phyloP scores from a whole-genome alignment of 2,888 invertebrate genomes.

The Drosophila phalerata region DNA sequence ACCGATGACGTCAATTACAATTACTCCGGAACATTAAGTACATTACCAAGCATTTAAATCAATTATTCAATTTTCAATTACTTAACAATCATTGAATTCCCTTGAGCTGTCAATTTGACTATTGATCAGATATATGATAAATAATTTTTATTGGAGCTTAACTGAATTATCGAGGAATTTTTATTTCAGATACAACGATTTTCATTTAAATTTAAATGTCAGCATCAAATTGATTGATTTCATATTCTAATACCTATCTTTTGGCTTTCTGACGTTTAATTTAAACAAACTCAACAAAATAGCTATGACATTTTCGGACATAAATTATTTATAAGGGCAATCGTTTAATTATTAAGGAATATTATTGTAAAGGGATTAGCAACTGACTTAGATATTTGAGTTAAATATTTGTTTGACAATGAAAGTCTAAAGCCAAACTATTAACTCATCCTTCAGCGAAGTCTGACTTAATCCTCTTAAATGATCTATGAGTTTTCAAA shows the following conservation, averaged over 20 bases:
- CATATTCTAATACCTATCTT: not conserved
- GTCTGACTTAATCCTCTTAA: not conserved
- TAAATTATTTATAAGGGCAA: not conserved
- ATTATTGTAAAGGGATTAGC: no score
- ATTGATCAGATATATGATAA: not conserved
- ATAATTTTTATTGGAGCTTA: not conserved
- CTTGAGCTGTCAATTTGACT: not conserved
- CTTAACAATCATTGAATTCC: not conserved
- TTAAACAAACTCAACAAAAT: not conserved
- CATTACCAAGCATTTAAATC: not conserved
- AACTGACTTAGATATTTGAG: no score
- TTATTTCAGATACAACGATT: not conserved
- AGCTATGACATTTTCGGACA: not conserved
- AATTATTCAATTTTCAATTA: slow-evolving; percentile 2
- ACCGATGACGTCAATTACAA: slow-evolving; percentile 31
- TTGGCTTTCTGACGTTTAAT: not conserved
- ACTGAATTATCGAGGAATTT: not conserved
- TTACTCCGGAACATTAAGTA: not conserved
- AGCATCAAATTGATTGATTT: no score
- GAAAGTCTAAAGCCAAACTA: no score
- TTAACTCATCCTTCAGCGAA: not conserved
- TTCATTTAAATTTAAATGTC: not conserved
- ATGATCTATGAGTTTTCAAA: not conserved
- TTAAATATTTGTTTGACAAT: no score
- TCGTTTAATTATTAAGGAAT: no score